Evolutionary conservation across 2,113 vertebrate species (phyloP).

Genomic region (Notiomystis cincta): DNA sequence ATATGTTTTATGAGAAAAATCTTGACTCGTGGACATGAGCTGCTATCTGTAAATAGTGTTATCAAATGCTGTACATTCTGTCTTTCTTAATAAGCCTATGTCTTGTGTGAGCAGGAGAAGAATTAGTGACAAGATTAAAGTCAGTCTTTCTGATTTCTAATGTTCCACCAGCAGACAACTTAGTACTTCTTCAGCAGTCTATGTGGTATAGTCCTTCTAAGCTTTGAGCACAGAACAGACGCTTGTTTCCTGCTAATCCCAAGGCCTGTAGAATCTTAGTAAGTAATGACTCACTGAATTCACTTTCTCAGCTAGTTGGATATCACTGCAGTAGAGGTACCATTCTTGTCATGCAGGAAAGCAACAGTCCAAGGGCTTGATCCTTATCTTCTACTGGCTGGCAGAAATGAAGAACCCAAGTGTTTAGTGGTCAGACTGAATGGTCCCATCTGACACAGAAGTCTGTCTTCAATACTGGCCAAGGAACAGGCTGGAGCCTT

Average conservation of each 20-base stretch:
- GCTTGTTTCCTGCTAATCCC: background rate
- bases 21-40: background rate
- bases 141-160: background rate
- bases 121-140: background rate
- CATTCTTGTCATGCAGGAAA: background rate
- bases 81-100: background rate
- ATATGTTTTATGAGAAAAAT: background rate
- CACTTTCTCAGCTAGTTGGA: background rate
- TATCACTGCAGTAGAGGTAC: background rate
- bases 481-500: background rate
- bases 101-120: background rate
- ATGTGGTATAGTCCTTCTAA: background rate
- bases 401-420: background rate
- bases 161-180: background rate
- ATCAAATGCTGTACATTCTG: background rate
- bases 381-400: background rate
- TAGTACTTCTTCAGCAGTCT: background rate
- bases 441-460: background rate
- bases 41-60: background rate
- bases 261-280: background rate
- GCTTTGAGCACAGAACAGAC: background rate
- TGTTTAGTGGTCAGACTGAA: background rate
- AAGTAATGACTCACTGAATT: background rate
- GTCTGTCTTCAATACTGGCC: background rate
- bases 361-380: background rate